phyloP scores from a whole-genome alignment of 2,113 vertebrate species.

The Paedocypris sp. region DNA sequence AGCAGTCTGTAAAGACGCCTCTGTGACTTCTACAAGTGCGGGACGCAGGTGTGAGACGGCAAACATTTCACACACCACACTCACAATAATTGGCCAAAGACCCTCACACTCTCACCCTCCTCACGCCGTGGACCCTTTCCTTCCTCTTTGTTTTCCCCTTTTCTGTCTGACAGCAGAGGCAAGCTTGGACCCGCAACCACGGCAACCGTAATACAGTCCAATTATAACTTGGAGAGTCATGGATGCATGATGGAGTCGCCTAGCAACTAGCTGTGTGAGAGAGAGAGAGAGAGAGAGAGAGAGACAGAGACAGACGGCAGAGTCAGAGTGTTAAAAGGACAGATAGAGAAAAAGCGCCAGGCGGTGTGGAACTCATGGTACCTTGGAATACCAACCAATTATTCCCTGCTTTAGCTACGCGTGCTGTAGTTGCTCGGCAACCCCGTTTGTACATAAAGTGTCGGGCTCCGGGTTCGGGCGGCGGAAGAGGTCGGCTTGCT shows the following conservation, averaged over 20 bases:
- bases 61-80: conserved; percentile 66
- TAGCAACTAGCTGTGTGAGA: conserved; percentile 68
- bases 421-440: conserved; percentile 92
- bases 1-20: conserved; percentile 22
- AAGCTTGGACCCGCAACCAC: conserved; percentile 66
- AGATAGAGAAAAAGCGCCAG: conserved; percentile 19
- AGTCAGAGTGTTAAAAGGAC: conserved; percentile 33
- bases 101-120: conserved; percentile 29
- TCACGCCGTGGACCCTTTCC: conserved; percentile 31
- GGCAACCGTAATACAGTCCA: conserved; percentile 68
- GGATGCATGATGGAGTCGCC: conserved; percentile 79
- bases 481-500: conserved; percentile 11
- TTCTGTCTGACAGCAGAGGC: conserved; percentile 46
- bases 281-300: conserved; percentile 16
- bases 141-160: conserved; percentile 53
- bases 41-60: conserved; percentile 67
- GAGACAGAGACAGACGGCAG: conserved; percentile 8
- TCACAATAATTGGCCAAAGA: conserved; percentile 74
- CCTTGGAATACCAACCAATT: conserved; percentile 79
- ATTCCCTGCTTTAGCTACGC: conserved; percentile 64
- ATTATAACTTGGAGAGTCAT: conserved; percentile 59
- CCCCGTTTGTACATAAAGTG: conserved; percentile 37
- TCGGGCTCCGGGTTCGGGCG: too few relatives aligned
- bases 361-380: conserved; percentile 46
- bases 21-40: conserved; percentile 26